Conservation (phyloP, 2,888 invertebrate species). For the Phaedon cochleariae region DNA sequence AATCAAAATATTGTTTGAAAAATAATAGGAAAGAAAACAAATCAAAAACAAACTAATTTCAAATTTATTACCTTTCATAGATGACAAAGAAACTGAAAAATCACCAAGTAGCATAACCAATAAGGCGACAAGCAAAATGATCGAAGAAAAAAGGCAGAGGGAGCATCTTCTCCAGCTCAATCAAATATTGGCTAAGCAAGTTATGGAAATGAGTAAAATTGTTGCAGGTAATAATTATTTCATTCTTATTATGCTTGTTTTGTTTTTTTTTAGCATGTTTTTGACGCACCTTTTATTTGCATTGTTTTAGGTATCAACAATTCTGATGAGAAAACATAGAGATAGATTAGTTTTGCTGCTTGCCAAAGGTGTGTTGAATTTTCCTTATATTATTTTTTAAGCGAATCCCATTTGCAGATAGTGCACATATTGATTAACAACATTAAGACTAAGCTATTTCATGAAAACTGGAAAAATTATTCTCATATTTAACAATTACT, state of each 20-base stretch:
- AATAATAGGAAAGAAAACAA: too few species aligned
- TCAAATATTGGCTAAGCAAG: conserved; percentile 91
- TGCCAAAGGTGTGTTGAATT: conserved; percentile 60
- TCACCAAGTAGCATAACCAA: conserved; percentile 56
- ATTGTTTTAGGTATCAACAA: conserved; percentile 60
- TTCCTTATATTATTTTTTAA: conserved; percentile 39
- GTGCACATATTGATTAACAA: neutral
- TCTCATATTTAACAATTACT: too few species aligned
- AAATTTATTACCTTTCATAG: too few species aligned
- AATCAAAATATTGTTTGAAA: too few species aligned
- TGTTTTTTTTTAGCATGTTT: conserved; percentile 30
- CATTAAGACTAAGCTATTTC: neutral
- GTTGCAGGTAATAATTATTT: conserved; percentile 80
- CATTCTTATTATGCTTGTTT: conserved; percentile 27
- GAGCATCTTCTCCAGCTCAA: conserved; percentile 90
- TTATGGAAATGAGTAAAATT: conserved; percentile 94
- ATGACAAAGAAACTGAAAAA: conserved; percentile 49
- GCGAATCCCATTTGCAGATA: conserved; percentile 7
- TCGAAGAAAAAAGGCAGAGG: conserved; percentile 85
- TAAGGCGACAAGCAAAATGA: conserved; percentile 61
- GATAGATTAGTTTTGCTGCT: conserved; percentile 48
- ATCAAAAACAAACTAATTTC: too few species aligned
- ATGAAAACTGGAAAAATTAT: too few species aligned
- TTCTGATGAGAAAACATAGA: conserved; percentile 54
- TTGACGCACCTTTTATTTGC: conserved; percentile 40